A percentile compares a stretch with the other conserved stretches of the same genome.
Evolutionary conservation across 2,113 vertebrate species (phyloP).

Genomic region (Oceanites oceanicus): DNA sequence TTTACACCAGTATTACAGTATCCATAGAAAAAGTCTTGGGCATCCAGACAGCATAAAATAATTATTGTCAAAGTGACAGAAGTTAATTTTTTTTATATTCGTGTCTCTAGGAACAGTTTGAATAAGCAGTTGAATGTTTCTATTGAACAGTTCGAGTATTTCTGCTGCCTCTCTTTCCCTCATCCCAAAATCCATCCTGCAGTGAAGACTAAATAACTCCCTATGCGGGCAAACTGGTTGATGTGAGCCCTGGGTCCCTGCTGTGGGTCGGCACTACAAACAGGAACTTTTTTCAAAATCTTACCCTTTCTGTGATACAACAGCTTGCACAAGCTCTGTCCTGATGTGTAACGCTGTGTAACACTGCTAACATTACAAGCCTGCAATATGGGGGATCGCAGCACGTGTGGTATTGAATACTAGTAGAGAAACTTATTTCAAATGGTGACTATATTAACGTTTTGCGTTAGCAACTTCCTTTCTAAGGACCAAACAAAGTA

Average conservation of each 20-base stretch:
- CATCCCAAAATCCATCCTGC: background rate
- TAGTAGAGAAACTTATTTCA: background rate
- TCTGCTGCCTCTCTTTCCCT: background rate
- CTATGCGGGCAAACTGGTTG: rapidly evolving
- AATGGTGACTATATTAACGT: rapidly evolving
- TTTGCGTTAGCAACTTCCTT: background rate
- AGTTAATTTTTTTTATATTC: background rate
- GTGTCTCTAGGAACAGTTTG: background rate
- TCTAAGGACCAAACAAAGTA: background rate
- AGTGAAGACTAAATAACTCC: background rate
- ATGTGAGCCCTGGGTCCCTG: background rate
- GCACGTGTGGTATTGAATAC: rapidly evolving
- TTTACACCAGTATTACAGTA: background rate
- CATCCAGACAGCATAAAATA: background rate
- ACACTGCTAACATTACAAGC: rapidly evolving
- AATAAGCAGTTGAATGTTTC: background rate
- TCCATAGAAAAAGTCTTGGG: background rate
- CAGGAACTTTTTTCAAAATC: background rate
- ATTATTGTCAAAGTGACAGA: background rate
- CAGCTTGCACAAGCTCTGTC: background rate
- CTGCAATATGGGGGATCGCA: rapidly evolving
- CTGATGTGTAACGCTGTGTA: rapidly evolving
- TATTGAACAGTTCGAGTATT: background rate
- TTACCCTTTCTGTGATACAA: background rate
- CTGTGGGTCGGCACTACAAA: background rate